Conservation (phyloP, 1,140 invertebrate species). For the Drosophila santomea region DNA sequence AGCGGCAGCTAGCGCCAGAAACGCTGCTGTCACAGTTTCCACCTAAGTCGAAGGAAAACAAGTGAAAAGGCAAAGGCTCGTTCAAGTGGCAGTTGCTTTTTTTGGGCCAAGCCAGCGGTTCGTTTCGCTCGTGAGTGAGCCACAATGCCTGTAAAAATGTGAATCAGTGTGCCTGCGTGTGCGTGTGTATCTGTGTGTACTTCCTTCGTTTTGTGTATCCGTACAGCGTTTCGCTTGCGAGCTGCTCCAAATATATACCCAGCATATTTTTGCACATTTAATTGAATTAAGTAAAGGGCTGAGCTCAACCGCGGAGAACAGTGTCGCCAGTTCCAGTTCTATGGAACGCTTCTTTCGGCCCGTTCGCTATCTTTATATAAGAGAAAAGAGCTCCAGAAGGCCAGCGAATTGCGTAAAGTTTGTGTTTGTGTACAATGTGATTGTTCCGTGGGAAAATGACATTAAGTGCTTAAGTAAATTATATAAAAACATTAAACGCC, state of each 20-base stretch:
- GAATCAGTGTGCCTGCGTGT: slow-evolving; percentile 9
- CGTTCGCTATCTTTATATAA: slow-evolving; percentile 57
- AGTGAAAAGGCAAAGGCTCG: slow-evolving; percentile 73
- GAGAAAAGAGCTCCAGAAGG: slow-evolving; percentile 44
- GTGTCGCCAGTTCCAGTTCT: slow-evolving; percentile 29
- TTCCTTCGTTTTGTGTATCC: slow-evolving; percentile 70
- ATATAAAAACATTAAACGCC: slow-evolving; percentile 72
- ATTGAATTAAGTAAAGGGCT: slow-evolving; percentile 71
- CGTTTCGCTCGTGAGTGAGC: slow-evolving; percentile 26
- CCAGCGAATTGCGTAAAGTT: slow-evolving; percentile 72
- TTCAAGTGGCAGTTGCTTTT: slow-evolving; percentile 72
- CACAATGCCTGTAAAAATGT: slow-evolving; percentile 16
- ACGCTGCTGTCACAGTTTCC: slow-evolving; percentile 57
- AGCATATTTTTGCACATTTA: slow-evolving; percentile 62
- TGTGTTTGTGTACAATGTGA: slow-evolving; percentile 34
- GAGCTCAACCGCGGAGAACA: slow-evolving; percentile 23
- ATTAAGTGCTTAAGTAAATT: slow-evolving; percentile 78
- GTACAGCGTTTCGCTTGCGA: slow-evolving; percentile 49
- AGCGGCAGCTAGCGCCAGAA: slow-evolving; percentile 57
- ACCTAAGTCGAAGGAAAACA: slow-evolving; percentile 63
- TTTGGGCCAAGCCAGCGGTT: slow-evolving; percentile 39
- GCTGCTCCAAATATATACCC: slow-evolving; percentile 62
- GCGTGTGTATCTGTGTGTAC: slow-evolving; percentile 46
- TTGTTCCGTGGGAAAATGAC: slow-evolving; percentile 53
- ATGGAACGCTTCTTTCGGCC: background rate